Conservation (phyloP, 23 tunicate species). For the Oikopleura dioica region DNA sequence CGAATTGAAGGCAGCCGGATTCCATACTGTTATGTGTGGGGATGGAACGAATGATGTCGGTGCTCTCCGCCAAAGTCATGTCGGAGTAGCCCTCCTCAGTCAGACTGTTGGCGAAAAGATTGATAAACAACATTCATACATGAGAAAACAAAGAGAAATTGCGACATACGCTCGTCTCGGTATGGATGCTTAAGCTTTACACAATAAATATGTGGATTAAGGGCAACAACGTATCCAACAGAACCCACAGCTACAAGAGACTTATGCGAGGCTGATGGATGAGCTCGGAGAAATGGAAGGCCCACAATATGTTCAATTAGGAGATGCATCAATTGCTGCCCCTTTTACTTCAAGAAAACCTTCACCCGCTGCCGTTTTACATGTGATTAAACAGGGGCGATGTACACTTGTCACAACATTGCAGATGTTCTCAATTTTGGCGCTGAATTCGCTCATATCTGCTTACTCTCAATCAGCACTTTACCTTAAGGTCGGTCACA, state of each 20-base stretch:
- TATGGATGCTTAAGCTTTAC: too few species aligned
- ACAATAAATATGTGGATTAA: not conserved
- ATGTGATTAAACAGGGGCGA: constrained; percentile 92
- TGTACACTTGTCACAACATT: constrained; percentile 89
- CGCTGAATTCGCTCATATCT: constrained; percentile 53
- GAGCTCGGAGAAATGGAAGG: constrained; percentile 50
- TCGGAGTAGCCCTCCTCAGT: constrained; percentile 18
- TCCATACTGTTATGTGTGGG: constrained; percentile 76
- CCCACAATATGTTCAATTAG: constrained; percentile 60
- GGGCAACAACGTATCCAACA: not conserved
- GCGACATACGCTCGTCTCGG: not conserved
- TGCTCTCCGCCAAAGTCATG: constrained; percentile 75
- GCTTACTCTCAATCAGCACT: constrained; percentile 90
- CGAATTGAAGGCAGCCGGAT: constrained; percentile 35
- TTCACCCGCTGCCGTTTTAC: constrained; percentile 33
- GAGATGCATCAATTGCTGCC: constrained; percentile 92
- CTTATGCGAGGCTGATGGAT: constrained; percentile 21
- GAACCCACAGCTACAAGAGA: not conserved
- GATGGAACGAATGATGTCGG: constrained; percentile 99
- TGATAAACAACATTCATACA: not conserved
- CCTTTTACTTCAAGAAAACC: constrained; percentile 38
- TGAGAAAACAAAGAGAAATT: not conserved
- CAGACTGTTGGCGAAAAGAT: not conserved
- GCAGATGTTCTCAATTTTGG: constrained; percentile 89
- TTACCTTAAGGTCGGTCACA: constrained; percentile 33